Percentiles rank a stretch among this genome's conserved stretches.
phyloP scores from a whole-genome alignment of 1,140 invertebrate genomes.

The Pollicipes pollicipes region DNA sequence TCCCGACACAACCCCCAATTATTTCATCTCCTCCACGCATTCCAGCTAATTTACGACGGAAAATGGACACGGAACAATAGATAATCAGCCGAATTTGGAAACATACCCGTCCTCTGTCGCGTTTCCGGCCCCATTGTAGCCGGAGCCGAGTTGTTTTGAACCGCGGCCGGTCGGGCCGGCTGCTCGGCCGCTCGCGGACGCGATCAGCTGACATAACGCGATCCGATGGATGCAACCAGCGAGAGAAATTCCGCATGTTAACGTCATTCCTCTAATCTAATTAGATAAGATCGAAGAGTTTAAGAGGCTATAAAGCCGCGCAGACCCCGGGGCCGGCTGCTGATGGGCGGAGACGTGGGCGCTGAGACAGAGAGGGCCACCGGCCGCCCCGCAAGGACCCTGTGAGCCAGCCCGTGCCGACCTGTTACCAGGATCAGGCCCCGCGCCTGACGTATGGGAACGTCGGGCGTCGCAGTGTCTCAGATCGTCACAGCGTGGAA shows the following conservation, averaged over 20 bases:
- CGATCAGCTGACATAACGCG: not conserved
- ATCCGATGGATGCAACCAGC: not conserved
- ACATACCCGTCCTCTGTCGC: not conserved
- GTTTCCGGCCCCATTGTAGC: not conserved
- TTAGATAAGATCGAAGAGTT: slow-evolving; percentile 2
- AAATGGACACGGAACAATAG: not conserved
- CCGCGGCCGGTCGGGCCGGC: no score
- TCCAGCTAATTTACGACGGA: slow-evolving; percentile 1
- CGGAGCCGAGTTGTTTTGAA: not conserved
- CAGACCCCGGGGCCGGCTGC: not conserved
- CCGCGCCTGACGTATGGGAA: no score
- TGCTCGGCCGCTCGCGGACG: no score
- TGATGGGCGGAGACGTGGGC: not conserved
- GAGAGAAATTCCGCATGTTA: not conserved
- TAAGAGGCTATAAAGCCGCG: not conserved
- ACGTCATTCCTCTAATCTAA: not conserved
- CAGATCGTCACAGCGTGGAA: no score
- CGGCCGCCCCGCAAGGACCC: no score
- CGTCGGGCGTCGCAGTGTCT: no score
- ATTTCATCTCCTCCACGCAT: not conserved
- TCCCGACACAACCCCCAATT: not conserved
- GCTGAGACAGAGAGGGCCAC: no score
- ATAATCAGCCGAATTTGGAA: not conserved
- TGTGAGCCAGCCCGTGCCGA: no score
- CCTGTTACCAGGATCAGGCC: no score